Conservation (phyloP, 2,888 invertebrate genomes). For the Sabatieria punctata region DNA sequence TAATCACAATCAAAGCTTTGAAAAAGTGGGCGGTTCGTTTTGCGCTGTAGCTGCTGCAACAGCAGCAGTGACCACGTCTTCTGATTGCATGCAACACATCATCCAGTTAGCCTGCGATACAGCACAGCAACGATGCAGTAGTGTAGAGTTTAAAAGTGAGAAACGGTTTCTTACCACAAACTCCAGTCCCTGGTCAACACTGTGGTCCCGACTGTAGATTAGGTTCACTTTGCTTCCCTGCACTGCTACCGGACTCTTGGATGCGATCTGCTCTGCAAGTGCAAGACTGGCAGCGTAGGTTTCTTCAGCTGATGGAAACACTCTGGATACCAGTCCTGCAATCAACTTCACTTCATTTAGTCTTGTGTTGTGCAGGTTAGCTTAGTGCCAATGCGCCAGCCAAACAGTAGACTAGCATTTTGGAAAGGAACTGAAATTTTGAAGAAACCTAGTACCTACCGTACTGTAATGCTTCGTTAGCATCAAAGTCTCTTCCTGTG, state of each 20-base stretch:
- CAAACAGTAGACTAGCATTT: too few relatives aligned
- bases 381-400: too few relatives aligned
- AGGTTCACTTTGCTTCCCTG: constrained; percentile 70
- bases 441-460: too few relatives aligned
- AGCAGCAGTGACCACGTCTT: constrained; percentile 59
- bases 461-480: constrained; percentile 52
- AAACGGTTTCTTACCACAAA: constrained; percentile 54
- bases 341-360: too few relatives aligned
- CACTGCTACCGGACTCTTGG: constrained; percentile 80
- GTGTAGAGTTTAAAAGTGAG: too few relatives aligned
- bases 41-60: constrained; percentile 56
- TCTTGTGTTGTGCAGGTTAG: too few relatives aligned
- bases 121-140: too few relatives aligned
- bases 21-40: constrained; percentile 48
- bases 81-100: constrained; percentile 69
- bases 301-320: constrained; percentile 51
- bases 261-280: constrained; percentile 59
- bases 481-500: constrained; percentile 60
- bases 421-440: too few relatives aligned
- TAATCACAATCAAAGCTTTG: constrained; percentile 53
- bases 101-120: constrained; percentile 67
- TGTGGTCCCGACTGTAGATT: constrained; percentile 65
- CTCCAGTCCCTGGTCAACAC: constrained; percentile 67
- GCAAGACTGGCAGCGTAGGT: constrained; percentile 54
- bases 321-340: constrained; percentile 66